Conservation (phyloP, 2,888 invertebrate genomes). For the Cataglyphis altisquamis region DNA sequence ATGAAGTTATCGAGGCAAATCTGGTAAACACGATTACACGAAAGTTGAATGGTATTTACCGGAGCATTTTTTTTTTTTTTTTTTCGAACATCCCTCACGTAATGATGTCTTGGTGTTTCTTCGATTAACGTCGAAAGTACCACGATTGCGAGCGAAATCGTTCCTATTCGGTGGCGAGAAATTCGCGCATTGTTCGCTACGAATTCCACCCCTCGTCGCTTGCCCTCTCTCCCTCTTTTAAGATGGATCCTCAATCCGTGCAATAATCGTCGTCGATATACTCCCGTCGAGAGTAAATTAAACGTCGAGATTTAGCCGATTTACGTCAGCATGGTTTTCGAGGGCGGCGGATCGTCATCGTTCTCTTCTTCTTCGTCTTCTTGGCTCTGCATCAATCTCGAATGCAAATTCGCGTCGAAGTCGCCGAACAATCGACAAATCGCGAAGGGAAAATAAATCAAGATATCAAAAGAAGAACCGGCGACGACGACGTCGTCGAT, state of each 20-base stretch:
- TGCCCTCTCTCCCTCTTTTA: not conserved
- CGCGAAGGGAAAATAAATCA: constrained; percentile 61
- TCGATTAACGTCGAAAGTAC: constrained; percentile 35
- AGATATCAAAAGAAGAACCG: constrained; percentile 43
- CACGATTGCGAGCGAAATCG: constrained; percentile 54
- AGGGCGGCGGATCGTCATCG: constrained; percentile 39
- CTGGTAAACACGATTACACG: constrained; percentile 38
- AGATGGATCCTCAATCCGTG: constrained; percentile 42
- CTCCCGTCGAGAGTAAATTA: constrained; percentile 71
- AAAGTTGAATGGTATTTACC: constrained; percentile 21
- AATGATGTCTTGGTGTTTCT: constrained; percentile 34
- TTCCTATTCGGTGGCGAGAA: constrained; percentile 20
- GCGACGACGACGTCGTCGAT: constrained; percentile 32
- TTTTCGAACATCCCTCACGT: not conserved
- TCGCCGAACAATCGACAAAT: constrained; percentile 68
- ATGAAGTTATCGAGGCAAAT: not conserved
- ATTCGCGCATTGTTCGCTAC: constrained; percentile 61
- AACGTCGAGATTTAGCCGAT: constrained; percentile 76
- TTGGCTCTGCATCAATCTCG: constrained; percentile 78
- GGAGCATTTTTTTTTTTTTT: not conserved
- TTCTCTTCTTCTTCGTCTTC: constrained; percentile 45
- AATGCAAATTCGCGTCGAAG: constrained; percentile 78
- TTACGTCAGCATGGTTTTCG: constrained; percentile 65
- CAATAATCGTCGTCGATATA: constrained; percentile 60
- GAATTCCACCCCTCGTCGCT: not conserved